Percentiles rank a stretch among this genome's conserved stretches.
Conservation (phyloP, 2,113 vertebrate genomes). For the Calyptomena viridis region DNA sequence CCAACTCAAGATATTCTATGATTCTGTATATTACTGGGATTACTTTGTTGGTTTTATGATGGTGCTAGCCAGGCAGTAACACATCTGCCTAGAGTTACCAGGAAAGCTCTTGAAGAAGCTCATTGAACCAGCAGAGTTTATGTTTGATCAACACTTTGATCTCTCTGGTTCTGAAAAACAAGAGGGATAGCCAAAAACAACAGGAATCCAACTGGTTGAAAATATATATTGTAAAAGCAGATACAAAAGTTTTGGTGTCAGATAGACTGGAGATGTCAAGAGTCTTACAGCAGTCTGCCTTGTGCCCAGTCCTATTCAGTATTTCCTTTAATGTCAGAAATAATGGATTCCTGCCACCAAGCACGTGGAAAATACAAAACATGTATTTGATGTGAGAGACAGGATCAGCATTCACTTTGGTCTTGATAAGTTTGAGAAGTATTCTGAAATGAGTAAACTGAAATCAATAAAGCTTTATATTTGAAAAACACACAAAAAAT, state of each 20-base stretch:
- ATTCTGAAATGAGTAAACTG: not conserved
- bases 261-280: not conserved
- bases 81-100: not conserved
- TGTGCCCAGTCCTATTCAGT: not conserved
- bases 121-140: not conserved
- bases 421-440: not conserved
- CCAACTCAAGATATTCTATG: not conserved
- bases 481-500: not conserved
- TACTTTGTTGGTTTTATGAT: not conserved
- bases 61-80: not conserved
- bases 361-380: not conserved
- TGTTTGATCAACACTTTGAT: not conserved
- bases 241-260: not conserved
- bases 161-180: not conserved
- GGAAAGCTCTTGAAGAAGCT: not conserved
- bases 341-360: not conserved
- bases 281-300: not conserved
- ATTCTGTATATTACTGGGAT: not conserved
- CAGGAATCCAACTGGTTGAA: not conserved
- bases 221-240: not conserved
- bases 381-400: not conserved
- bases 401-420: not conserved
- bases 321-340: not conserved
- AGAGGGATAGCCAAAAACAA: not conserved
- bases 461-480: not conserved